Conservation (phyloP, 1,140 invertebrate species). For the Ostrea denselamellosa region DNA sequence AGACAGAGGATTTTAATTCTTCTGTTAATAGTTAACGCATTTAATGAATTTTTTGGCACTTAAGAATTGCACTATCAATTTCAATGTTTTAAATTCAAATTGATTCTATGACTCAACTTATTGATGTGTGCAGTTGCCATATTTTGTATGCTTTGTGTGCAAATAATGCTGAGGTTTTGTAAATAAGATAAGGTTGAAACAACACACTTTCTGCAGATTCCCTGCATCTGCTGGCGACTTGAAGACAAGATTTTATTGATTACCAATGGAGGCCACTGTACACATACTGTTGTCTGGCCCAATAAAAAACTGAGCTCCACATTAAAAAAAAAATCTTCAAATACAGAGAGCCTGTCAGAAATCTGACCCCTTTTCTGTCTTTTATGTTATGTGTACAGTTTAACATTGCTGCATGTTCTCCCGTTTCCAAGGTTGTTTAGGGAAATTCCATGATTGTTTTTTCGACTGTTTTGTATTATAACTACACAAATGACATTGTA, state of each 20-base stretch:
- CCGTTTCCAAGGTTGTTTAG: not conserved
- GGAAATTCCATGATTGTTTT: no score
- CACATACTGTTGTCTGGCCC: not conserved
- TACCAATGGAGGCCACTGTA: not conserved
- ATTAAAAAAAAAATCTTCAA: not conserved
- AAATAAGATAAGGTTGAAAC: not conserved
- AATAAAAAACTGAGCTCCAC: not conserved
- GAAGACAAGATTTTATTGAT: conserved; percentile 9
- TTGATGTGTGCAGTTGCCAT: not conserved
- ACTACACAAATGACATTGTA: no score
- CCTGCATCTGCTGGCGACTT: not conserved
- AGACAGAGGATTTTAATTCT: no score
- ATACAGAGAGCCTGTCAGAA: not conserved
- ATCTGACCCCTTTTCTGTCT: not conserved
- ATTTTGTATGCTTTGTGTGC: not conserved
- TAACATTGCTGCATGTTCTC: not conserved
- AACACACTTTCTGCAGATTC: not conserved
- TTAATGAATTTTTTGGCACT: not conserved
- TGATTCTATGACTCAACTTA: not conserved
- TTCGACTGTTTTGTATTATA: no score
- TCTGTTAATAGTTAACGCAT: no score
- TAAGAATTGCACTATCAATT: not conserved
- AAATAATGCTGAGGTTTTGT: not conserved
- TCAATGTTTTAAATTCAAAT: not conserved
- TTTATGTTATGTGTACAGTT: not conserved